Evolutionary conservation across 2,888 invertebrate genomes (phyloP), one percentile per base, ranked within the genome.

Genomic region (Cephus pulcher): DNA sequence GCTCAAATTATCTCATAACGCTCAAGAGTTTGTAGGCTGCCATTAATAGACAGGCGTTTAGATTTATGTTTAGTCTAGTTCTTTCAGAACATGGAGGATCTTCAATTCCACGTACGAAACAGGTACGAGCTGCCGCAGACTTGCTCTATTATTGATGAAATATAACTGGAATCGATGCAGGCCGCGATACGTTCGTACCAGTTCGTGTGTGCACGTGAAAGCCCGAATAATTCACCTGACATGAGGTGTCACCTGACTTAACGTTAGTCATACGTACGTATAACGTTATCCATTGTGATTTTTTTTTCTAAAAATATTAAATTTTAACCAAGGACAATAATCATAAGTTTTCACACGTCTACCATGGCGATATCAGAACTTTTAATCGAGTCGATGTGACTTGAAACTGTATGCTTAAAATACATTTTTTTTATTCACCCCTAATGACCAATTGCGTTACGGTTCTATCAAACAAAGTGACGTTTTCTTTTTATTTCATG

Each of bases 141-240:
- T 35, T 74, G 30, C 34, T 78, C 33, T 74, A 81, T 81, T 80
- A 83, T 82, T 80, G 83, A 83, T 83, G 81, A 77, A 79, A 80
- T 82, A 83, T 82, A 78, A 79, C 77, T 73, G 74, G 81, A 81
- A 82, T 83, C 83, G 83, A 82, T 82, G 81, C 56, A 56, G 56
- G 56, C 23, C 56, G 23, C 23, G 23, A 56, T 23, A 56, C 56
- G 56, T 56, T 56, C 23, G 56, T 56, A 56, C 56, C 56, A 56
- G 56, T 56, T 56, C 23, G 56, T 56, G 23, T 56, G 56, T 56
- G 56, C 56, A 56, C 56, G 56, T 56, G 56, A 56, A 56, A 56
- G 23, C 56, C 23, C 56, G 56, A 23, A 56, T 56, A 56, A 23
- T 56, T 56, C 56, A 56, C 56, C 23, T 23, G 9, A 56, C 56